Evolutionary conservation across 2,797 vertebrate genomes (phyloP), one percentile per base, ranked within the genome.

Genomic region (Otolemur crassicaudatus): DNA sequence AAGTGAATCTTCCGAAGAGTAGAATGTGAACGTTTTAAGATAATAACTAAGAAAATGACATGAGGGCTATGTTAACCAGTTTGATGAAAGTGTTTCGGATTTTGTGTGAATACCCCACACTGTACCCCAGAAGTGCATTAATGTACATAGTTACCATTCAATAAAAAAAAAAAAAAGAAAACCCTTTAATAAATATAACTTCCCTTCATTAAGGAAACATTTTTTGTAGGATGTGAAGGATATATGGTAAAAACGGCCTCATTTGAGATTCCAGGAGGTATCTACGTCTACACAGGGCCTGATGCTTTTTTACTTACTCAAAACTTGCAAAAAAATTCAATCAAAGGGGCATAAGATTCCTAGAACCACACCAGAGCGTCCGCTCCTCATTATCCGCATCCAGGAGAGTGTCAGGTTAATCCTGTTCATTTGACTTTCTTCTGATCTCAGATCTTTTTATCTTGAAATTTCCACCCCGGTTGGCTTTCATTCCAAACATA

Each of bases 211-310:
- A 46, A 77, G 93, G 83, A 92, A 90, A 77, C 1, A 16, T 58
- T 75, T 96, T 95, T 90, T 46, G 77, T 8, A 76, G 79, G 58
- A 79, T 56, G 31, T 37, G 16, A 96, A 94, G n/a, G 43, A 80
- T 94, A 95, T 92, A 90, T 75, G 37, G 56, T 70, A 49, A 43
- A 94, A 91, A 85, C 5, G 0, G 29, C 40, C 80, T 65, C 49
- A 22, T 77, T 63, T 40, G 83, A 92, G 61, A 89, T 46, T 90
- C 67, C 16, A 91, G 65, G 49, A 94, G 63, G 82, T 53, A 75
- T 49, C 25, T 22, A 34, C 60, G 67, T 49, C 22, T 19, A 34
- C 17, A 3, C 13, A 27, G 25, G 9, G 8, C 22, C 27, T 29
- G 40, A 4, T 29, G 8, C 67, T 13, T 69, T 96, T 63, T 89